Evolutionary conservation across 2,797 vertebrate genomes (phyloP).

Genomic region (Dallia pectoralis): DNA sequence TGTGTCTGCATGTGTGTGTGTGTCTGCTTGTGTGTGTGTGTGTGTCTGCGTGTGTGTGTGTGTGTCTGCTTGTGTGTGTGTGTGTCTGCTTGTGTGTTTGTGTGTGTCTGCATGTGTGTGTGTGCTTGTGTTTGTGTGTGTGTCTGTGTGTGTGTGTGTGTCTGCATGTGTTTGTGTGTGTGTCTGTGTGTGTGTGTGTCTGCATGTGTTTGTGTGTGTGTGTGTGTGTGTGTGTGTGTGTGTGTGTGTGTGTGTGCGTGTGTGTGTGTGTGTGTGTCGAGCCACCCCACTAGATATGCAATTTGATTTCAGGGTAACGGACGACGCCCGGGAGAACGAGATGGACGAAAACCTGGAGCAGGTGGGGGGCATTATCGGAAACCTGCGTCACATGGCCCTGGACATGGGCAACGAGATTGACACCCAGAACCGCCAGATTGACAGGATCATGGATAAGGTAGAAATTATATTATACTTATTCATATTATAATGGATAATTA

Average conservation of each 20-base stretch:
- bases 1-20: no score
- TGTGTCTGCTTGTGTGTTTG: background rate
- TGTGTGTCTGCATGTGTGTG: background rate
- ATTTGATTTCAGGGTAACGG: constrained; percentile 85
- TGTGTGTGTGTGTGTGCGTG: background rate
- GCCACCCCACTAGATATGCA: no score
- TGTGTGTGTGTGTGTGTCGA: background rate
- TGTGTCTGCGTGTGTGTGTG: no score
- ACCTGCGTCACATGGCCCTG: constrained; percentile 98
- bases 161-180: background rate
- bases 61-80: constrained; percentile 31
- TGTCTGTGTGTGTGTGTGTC: background rate
- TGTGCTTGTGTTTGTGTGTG: background rate
- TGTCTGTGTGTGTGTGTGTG: constrained; percentile 26
- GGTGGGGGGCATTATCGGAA: constrained; percentile 98
- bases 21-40: no score
- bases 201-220: background rate
- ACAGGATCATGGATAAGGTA: constrained; percentile 99
- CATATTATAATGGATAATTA: no score
- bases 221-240: no score
- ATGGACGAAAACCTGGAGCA: constrained; percentile 99
- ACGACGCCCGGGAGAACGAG: constrained; percentile 96
- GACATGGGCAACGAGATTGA: constrained; percentile 99
- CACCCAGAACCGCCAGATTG: constrained; percentile 98
- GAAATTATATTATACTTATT: no score